A percentile compares a stretch with the other conserved stretches of the same genome.
Conservation (phyloP, 2,888 invertebrate genomes). For the Rhagonycha fulva region DNA sequence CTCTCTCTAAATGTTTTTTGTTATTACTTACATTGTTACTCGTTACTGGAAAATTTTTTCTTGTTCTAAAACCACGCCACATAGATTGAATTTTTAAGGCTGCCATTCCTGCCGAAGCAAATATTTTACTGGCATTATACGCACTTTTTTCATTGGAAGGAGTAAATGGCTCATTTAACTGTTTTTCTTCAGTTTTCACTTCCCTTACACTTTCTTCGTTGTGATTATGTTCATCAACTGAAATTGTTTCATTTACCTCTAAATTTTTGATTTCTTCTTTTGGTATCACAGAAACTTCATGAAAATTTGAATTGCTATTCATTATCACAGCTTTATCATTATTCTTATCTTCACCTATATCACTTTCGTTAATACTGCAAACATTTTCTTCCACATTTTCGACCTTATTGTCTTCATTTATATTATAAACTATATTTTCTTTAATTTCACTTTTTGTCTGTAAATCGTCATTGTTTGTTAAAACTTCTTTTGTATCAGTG, state of each 20-base stretch:
- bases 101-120: conserved; percentile 8
- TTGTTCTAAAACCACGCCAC: conserved; percentile 24
- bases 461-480: too few species aligned
- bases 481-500: too few species aligned
- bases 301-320: background rate
- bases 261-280: background rate
- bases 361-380: background rate
- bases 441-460: too few species aligned
- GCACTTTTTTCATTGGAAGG: background rate
- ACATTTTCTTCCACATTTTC: background rate
- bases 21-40: background rate
- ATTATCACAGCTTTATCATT: background rate
- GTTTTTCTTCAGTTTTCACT: background rate
- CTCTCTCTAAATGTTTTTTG: background rate
- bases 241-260: background rate
- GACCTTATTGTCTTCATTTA: background rate
- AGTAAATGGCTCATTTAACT: background rate
- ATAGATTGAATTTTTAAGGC: conserved; percentile 25
- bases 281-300: background rate
- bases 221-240: background rate
- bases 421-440: background rate
- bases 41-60: conserved; percentile 4
- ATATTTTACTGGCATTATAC: background rate
- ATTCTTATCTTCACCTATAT: background rate
- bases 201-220: background rate